These are phyloP conservation scores for Stichopus horrens DNA, from an alignment of 53 echinoderm and acorn worm species.

Conservation along the genomic window DNA sequence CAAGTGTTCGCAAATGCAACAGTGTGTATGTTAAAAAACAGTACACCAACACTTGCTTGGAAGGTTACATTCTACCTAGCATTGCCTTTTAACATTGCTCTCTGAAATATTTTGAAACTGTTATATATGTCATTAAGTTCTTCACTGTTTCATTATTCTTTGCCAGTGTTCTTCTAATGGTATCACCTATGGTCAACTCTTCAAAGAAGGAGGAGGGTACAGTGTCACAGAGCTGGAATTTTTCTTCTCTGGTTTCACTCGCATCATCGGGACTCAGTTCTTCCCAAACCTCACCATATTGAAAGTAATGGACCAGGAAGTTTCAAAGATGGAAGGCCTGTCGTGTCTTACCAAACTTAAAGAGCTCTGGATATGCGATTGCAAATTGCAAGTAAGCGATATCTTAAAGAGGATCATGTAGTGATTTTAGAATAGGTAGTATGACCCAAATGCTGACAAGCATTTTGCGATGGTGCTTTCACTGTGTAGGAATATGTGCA, in stretches of 20 bases:
- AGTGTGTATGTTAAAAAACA: no score
- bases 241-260: conserved; percentile 90
- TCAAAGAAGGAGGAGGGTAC: conserved; percentile 59
- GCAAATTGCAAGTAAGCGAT: conserved; percentile 82
- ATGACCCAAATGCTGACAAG: no score
- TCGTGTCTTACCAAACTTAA: conserved; percentile 62
- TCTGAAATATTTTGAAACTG: neutral
- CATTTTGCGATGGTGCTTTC: no score
- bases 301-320: conserved; percentile 84
- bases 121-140: neutral
- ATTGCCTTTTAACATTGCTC: neutral
- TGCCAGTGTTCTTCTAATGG: conserved; percentile 86
- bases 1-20: no score
- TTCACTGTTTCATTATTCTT: neutral
- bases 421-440: no score
- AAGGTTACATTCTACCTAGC: no score
- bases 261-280: conserved; percentile 75
- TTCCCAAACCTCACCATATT: conserved; percentile 78
- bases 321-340: conserved; percentile 66
- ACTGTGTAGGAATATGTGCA: no score
- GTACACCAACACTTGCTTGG: no score
- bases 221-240: conserved; percentile 74
- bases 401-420: neutral
- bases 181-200: conserved; percentile 70
- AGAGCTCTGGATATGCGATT: conserved; percentile 96